Percentiles rank a stretch among this genome's conserved stretches.
These are phyloP conservation scores for Tragelaphus buxtoni DNA, from an alignment of 2,113 vertebrate species.

Conservation along the genomic window DNA sequence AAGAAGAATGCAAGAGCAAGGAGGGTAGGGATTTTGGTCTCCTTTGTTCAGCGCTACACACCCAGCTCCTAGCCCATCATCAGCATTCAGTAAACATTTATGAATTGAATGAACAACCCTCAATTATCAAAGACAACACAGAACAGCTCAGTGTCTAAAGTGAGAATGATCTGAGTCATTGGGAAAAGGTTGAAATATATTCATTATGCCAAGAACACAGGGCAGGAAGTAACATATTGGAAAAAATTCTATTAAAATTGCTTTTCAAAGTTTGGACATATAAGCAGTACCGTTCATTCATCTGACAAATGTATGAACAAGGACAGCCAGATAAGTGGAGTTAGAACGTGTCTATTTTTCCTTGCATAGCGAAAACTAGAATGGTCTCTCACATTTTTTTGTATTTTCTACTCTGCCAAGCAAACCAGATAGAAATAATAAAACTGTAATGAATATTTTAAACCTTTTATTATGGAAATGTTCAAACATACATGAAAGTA, in stretches of 20 bases:
- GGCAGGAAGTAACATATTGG: not conserved
- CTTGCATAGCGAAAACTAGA: not conserved
- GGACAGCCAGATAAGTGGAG: not conserved
- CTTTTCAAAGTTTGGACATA: not conserved
- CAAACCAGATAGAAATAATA: constrained; percentile 5
- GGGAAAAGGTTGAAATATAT: not conserved
- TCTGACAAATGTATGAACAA: not conserved
- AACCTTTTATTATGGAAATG: not conserved
- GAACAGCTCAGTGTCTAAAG: not conserved
- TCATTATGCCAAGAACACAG: not conserved
- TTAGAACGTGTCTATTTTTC: not conserved
- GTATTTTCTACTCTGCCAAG: not conserved
- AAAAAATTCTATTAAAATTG: not conserved
- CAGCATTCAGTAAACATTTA: not conserved
- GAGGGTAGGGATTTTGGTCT: not conserved
- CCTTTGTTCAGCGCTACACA: not conserved
- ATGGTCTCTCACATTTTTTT: not conserved
- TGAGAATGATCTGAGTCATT: not conserved
- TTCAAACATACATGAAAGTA: not conserved
- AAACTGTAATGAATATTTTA: constrained; percentile 14
- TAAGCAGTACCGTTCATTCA: not conserved
- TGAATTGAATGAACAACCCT: not conserved
- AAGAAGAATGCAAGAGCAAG: not conserved
- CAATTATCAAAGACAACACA: not conserved
- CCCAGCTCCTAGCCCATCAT: not conserved